phyloP scores from a whole-genome alignment of 2,113 vertebrate genomes.

The Vimba vimba region DNA sequence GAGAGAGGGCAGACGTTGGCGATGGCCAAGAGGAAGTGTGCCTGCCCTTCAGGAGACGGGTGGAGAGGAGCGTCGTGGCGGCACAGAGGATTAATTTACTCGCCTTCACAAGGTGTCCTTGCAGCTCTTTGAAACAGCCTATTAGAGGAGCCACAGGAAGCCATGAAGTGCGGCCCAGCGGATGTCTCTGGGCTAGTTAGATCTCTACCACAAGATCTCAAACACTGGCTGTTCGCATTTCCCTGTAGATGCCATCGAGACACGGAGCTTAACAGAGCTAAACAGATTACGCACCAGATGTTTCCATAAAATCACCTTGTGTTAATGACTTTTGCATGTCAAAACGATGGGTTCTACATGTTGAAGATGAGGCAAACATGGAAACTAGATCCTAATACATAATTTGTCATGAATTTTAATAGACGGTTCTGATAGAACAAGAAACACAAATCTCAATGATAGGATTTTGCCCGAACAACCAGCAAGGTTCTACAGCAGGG shows the following conservation, averaged over 20 bases:
- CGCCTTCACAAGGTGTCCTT: conserved; percentile 68
- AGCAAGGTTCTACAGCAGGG: neutral
- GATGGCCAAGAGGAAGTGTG: conserved; percentile 47
- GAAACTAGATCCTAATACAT: neutral
- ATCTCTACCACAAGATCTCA: conserved; percentile 49
- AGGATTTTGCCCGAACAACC: too few relatives aligned
- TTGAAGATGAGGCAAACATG: conserved; percentile 31
- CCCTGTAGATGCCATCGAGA: conserved; percentile 20
- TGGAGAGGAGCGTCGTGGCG: conserved; percentile 19
- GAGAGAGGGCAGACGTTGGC: conserved; percentile 56
- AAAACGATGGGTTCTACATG: neutral
- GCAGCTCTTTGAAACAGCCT: conserved; percentile 57
- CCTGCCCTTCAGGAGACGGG: conserved; percentile 41
- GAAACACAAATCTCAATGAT: neutral
- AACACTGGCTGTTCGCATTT: conserved; percentile 26
- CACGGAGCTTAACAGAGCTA: neutral
- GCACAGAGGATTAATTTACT: conserved; percentile 55
- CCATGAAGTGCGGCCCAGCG: conserved; percentile 41
- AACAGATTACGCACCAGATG: neutral
- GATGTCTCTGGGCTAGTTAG: conserved; percentile 47
- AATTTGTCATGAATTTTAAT: neutral
- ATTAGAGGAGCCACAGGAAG: conserved; percentile 45
- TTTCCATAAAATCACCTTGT: conserved; percentile 10
- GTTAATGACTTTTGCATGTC: neutral
- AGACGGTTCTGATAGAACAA: neutral